A percentile compares a stretch with the other conserved stretches of the same genome.
These are phyloP conservation scores for Iguana delicatissima DNA, from an alignment of 2,797 vertebrate species.

Conservation along the genomic window DNA sequence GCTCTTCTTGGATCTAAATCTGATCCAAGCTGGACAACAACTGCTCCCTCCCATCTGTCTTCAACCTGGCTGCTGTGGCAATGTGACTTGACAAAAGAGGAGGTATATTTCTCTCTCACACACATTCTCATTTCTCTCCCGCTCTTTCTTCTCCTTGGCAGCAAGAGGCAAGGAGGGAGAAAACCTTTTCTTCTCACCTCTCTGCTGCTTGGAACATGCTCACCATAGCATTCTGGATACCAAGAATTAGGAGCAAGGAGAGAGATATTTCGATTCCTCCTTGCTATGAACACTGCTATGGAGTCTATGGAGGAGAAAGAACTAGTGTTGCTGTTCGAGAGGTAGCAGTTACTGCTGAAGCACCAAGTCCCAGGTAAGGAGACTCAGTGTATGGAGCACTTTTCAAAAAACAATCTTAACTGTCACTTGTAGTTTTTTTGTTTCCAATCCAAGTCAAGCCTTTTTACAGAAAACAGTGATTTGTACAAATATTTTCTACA, in stretches of 20 bases:
- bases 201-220: background rate
- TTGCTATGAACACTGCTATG: background rate
- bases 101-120: background rate
- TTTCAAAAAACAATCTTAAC: background rate
- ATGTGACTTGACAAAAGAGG: background rate
- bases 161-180: background rate
- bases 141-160: background rate
- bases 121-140: background rate
- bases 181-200: background rate
- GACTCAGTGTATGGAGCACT: background rate
- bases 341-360: background rate
- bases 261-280: too few relatives aligned
- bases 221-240: background rate
- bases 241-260: background rate
- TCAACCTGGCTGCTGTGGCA: background rate
- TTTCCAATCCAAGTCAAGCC: background rate
- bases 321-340: background rate
- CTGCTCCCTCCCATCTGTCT: background rate
- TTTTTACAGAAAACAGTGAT: too few relatives aligned
- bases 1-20: background rate
- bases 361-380: background rate
- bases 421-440: background rate
- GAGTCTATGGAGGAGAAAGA: background rate
- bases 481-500: too few relatives aligned
- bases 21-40: background rate